These are phyloP conservation scores for Ophion costatus DNA, from an alignment of 2,888 invertebrate genomes.

Conservation along the genomic window DNA sequence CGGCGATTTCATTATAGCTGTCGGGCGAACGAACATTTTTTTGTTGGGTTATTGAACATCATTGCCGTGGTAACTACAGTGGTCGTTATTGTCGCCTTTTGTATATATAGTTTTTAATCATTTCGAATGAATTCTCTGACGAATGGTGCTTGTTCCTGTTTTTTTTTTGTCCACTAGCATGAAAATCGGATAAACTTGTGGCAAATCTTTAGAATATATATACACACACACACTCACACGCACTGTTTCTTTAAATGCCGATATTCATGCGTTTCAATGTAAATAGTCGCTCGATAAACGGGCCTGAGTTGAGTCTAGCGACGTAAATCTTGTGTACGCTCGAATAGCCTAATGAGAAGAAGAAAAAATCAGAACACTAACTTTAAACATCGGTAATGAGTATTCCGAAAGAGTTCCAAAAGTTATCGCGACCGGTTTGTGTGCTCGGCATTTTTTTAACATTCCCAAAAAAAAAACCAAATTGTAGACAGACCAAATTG, in stretches of 20 bases:
- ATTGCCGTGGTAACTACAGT: not conserved
- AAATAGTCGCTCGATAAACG: constrained; percentile 15
- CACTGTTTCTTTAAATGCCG: not conserved
- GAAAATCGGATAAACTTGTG: constrained; percentile 1
- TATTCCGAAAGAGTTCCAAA: constrained; percentile 26
- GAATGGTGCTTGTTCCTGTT: not conserved
- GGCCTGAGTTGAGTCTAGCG: not conserved
- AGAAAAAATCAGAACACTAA: constrained; percentile 1
- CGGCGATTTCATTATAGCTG: not conserved
- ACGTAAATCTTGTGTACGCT: constrained; percentile 25
- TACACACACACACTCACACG: too few relatives aligned
- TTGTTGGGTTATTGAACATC: not conserved
- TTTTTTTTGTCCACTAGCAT: not conserved
- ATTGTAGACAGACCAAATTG: not conserved
- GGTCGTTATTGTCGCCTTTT: not conserved
- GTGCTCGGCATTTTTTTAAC: constrained; percentile 15
- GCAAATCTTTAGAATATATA: not conserved
- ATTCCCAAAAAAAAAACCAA: constrained; percentile 25
- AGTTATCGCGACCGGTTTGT: constrained; percentile 8
- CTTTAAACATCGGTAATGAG: not conserved
- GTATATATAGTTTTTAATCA: not conserved
- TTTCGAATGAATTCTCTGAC: not conserved
- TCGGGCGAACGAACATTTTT: not conserved
- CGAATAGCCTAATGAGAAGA: constrained; percentile 29
- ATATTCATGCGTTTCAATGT: constrained; percentile 17